Evolutionary conservation across 2,797 vertebrate species (phyloP).

Genomic region (Muscicapa striata): DNA sequence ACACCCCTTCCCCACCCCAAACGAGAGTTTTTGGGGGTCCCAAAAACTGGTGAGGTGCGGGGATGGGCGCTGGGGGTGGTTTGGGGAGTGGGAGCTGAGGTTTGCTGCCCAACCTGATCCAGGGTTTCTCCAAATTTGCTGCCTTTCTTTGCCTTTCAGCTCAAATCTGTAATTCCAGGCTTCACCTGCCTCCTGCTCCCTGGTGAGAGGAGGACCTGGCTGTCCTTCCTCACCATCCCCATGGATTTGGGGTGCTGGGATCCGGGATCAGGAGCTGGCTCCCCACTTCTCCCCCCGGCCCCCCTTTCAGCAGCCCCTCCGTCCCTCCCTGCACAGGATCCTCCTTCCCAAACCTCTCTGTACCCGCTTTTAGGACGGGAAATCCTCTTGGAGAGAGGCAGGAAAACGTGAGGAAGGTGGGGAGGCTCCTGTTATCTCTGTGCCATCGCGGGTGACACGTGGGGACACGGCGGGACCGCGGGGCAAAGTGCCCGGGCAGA

Average conservation of each 20-base stretch:
- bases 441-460: not conserved
- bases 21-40: not conserved
- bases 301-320: not conserved
- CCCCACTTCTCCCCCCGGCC: not conserved
- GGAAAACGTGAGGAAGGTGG: rapidly evolving
- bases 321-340: not conserved
- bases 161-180: not conserved
- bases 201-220: not conserved
- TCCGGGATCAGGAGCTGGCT: not conserved
- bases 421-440: not conserved
- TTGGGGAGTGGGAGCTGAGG: not conserved
- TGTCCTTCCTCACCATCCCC: not conserved
- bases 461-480: not conserved
- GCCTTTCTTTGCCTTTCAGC: not conserved
- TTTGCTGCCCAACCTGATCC: not conserved
- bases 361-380: not conserved
- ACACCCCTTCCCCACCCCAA: not conserved
- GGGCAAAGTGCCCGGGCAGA: not conserved
- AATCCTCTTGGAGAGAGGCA: rapidly evolving
- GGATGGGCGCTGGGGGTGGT: not conserved
- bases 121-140: not conserved
- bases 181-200: not conserved
- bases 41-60: not conserved
- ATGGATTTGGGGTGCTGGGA: rapidly evolving
- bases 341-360: not conserved